phyloP scores from a whole-genome alignment of 2,888 invertebrate genomes.

The Coleophora flavipennella region DNA sequence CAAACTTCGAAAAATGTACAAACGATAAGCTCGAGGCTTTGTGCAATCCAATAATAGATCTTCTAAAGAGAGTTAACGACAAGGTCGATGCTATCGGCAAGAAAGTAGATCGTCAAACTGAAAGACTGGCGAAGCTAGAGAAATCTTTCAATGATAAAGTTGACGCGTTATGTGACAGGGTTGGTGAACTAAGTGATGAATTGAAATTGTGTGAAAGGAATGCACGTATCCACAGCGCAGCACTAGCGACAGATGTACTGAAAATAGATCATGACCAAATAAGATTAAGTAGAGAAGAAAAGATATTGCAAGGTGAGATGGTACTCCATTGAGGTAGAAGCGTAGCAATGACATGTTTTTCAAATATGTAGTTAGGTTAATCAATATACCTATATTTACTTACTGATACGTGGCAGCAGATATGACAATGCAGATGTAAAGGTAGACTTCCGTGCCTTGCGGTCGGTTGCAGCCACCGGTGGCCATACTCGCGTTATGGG shows the following conservation, averaged over 20 bases:
- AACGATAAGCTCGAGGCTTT: conserved; percentile 9
- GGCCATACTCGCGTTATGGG: too few relatives aligned
- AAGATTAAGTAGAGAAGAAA: neutral
- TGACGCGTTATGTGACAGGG: conserved; percentile 20
- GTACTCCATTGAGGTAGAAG: too few relatives aligned
- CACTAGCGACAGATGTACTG: too few relatives aligned
- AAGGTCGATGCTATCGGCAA: conserved; percentile 24
- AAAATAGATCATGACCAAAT: neutral
- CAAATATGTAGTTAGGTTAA: too few relatives aligned
- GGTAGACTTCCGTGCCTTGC: too few relatives aligned
- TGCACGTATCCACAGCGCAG: too few relatives aligned
- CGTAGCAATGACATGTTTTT: too few relatives aligned
- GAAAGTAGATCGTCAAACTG: conserved; percentile 16
- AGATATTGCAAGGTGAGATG: neutral
- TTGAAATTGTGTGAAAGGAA: conserved; percentile 21
- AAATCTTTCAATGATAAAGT: conserved; percentile 18
- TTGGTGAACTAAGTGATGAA: conserved; percentile 25
- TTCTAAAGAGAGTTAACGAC: neutral
- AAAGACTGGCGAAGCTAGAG: conserved; percentile 2
- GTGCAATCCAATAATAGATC: neutral
- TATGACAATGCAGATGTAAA: too few relatives aligned
- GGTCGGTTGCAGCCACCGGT: too few relatives aligned
- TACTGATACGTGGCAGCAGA: too few relatives aligned
- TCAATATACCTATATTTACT: too few relatives aligned
- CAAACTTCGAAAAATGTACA: conserved; percentile 21